phyloP scores from a whole-genome alignment of 37 sponge, comb jelly and placozoan genomes.

The Diacarnus erythraeanus region DNA sequence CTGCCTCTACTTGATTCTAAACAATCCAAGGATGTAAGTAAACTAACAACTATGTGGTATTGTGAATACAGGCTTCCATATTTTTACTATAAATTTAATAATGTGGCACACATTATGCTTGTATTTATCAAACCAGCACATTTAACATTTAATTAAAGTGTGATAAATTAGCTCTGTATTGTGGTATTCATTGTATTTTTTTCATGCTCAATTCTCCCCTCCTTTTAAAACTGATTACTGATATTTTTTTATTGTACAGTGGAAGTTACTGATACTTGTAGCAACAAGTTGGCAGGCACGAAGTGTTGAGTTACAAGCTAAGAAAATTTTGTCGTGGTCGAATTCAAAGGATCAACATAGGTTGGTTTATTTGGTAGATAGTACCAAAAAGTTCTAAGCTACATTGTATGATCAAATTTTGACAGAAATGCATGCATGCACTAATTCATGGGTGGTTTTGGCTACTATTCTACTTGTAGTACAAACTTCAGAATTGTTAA shows the following conservation, averaged over 20 bases:
- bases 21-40: not conserved
- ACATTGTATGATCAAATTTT: too few species aligned
- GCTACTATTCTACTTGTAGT: too few species aligned
- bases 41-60: not conserved
- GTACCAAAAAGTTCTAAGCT: too few species aligned
- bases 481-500: constrained; percentile 1
- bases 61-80: too few species aligned
- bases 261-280: constrained; percentile 24
- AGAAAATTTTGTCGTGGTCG: constrained; percentile 23
- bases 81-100: too few species aligned
- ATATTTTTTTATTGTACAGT: constrained; percentile 12
- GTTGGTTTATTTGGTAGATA: not conserved
- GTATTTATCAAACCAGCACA: too few species aligned
- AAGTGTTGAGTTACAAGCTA: constrained; percentile 23
- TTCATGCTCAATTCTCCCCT: not conserved
- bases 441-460: too few species aligned
- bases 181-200: not conserved
- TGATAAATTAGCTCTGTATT: not conserved
- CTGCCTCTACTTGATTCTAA: constrained; percentile 42
- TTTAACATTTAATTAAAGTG: not conserved
- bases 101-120: too few species aligned
- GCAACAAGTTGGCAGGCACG: constrained; percentile 29
- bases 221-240: not conserved
- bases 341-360: constrained; percentile 16
- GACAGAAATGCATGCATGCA: too few species aligned